These are phyloP conservation scores for Nephrotoma guestfalica DNA, from an alignment of 2,888 invertebrate genomes.

Conservation along the genomic window DNA sequence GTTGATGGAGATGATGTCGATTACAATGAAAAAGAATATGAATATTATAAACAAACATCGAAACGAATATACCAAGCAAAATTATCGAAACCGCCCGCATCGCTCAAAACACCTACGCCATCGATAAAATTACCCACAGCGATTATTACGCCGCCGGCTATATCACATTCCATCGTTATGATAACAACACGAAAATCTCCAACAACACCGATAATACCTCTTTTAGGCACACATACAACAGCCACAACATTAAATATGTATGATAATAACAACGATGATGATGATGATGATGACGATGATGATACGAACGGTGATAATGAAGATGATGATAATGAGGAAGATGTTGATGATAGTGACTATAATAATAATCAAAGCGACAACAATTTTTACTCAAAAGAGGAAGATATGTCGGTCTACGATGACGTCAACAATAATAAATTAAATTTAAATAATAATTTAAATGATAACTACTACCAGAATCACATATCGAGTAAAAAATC, in stretches of 20 bases:
- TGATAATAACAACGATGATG: background rate
- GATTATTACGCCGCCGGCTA: background rate
- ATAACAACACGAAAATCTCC: background rate
- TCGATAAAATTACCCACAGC: background rate
- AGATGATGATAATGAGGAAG: constrained; percentile 3
- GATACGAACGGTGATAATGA: background rate
- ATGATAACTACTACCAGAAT: background rate
- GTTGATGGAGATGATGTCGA: constrained; percentile 1
- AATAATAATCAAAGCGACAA: constrained; percentile 9
- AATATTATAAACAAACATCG: constrained; percentile 1
- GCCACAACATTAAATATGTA: background rate
- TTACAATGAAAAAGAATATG: constrained; percentile 5
- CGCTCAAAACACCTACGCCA: background rate
- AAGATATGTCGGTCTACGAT: constrained; percentile 30
- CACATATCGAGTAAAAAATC: background rate
- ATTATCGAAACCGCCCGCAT: background rate
- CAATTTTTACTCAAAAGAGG: constrained; percentile 23
- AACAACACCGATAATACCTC: background rate
- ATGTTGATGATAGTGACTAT: constrained; percentile 16
- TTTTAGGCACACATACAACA: background rate
- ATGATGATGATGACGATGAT: background rate
- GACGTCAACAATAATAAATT: constrained; percentile 31
- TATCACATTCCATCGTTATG: background rate
- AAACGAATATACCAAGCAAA: background rate
- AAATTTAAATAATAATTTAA: constrained; percentile 18